These are phyloP conservation scores for Platyrinchus mystaceus DNA, from an alignment of 2,797 vertebrate species.

Conservation along the genomic window DNA sequence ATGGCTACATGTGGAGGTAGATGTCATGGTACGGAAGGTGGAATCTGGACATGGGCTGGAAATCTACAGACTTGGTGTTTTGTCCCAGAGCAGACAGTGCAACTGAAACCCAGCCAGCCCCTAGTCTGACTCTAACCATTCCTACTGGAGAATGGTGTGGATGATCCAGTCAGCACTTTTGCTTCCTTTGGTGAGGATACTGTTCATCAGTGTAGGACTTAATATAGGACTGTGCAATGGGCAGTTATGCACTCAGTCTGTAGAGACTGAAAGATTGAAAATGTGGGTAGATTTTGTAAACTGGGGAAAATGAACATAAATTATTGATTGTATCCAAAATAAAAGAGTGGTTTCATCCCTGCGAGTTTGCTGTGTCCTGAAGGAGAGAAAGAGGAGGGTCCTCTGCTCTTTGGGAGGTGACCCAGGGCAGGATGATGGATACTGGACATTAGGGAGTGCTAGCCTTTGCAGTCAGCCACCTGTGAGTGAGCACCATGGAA, in stretches of 20 bases:
- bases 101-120: neutral
- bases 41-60: neutral
- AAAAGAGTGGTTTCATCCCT: neutral
- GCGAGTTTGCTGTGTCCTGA: neutral
- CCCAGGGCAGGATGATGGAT: neutral
- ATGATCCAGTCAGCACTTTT: neutral
- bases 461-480: accelerated
- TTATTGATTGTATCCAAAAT: neutral
- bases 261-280: neutral
- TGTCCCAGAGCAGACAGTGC: too few species aligned
- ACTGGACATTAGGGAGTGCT: accelerated
- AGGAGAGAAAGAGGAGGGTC: neutral
- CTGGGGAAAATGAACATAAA: neutral
- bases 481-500: accelerated
- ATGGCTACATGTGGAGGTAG: neutral
- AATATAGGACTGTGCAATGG: neutral
- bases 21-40: neutral
- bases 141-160: neutral
- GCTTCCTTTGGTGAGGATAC: neutral
- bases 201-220: neutral
- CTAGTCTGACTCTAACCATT: neutral
- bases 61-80: neutral
- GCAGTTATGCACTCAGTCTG: accelerated
- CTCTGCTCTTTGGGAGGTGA: neutral
- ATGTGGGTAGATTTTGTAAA: neutral